Base-by-base conservation (phyloP, 2,797 vertebrate genomes). In the Stomatorhinus walkeri region DNA sequence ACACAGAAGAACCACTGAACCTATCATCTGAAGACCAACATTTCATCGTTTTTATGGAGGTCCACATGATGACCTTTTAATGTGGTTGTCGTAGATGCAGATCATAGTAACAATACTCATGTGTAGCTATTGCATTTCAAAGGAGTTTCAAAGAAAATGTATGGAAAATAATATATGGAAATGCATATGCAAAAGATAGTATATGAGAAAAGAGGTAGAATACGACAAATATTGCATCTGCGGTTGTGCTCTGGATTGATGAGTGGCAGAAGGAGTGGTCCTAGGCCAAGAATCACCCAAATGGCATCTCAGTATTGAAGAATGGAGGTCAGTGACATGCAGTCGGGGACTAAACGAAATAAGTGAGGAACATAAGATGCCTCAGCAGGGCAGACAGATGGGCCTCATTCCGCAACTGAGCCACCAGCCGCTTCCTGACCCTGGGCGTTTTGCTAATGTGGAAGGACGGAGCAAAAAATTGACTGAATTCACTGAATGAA, bases 301-400 rank as follows among this genome's bases (percentile, higher is more conserved):
- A 95, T 94, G 93, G 92, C 92, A 89, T 90, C 89, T 88, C 89
- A 92, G 92, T 92, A 94, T 94, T 94, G 92, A 90, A 92, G 93
- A 92, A 93, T 91, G 90, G 91, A 94, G 95, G 95, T 94, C 94
- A 92, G 93, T 89, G 89, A 93, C 93, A 93, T 94, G 92, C 94
- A 90, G 92, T 93, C 90, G 36, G 16, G 19, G 56, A 64, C 19
- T 22, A 87, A 64, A 87, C 40, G 19, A n/a, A 46, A 16, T 64
- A 22, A 87, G 46, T 76, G 90, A 92, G 92, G 72, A 89, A 93
- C 89, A 91, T 90, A 94, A 90, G 91, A 92, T 92, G 90, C 51
- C 48, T 9, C 19, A 87, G 89, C 43, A 87, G 92, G 93, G 94
- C 92, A 91, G 91, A 90, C 89, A 86, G 91, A 89, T 91, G 90